A percentile compares a stretch with the other conserved stretches of the same genome.
Conservation (phyloP, 2,113 vertebrate genomes). For the Pomatorhinus ruficollis region DNA sequence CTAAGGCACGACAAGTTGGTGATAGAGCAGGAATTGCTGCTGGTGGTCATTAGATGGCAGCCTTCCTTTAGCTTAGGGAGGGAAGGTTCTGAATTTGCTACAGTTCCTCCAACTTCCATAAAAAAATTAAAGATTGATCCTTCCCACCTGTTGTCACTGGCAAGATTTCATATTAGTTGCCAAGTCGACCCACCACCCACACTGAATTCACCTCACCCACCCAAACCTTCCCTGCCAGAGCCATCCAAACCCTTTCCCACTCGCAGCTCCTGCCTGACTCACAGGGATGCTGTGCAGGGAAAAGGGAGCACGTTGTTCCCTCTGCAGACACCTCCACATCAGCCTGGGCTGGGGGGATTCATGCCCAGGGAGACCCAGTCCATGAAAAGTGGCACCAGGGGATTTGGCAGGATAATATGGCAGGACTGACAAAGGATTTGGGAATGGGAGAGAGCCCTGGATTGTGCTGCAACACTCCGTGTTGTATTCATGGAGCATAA, state of each 20-base stretch:
- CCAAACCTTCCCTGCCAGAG: neutral
- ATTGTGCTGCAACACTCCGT: neutral
- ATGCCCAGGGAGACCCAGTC: accelerated
- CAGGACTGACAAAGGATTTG: neutral
- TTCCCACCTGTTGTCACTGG: neutral
- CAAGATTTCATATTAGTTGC: neutral
- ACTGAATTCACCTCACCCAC: neutral
- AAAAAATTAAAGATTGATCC: neutral
- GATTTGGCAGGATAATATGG: neutral
- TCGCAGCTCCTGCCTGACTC: neutral
- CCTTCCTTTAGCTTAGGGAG: neutral
- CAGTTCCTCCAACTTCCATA: neutral
- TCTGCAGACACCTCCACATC: neutral
- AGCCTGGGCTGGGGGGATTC: neutral
- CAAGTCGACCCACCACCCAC: neutral
- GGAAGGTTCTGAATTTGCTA: neutral
- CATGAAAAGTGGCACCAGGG: neutral
- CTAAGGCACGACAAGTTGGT: neutral
- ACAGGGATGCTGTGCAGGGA: neutral
- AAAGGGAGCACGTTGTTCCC: neutral
- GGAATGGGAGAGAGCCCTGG: neutral
- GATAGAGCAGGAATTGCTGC: neutral
- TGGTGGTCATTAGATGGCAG: constrained; percentile 47
- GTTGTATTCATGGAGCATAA: neutral
- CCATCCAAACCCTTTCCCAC: neutral